phyloP scores from a whole-genome alignment of 2,888 invertebrate genomes.

The Tromatobia lineatoria region DNA sequence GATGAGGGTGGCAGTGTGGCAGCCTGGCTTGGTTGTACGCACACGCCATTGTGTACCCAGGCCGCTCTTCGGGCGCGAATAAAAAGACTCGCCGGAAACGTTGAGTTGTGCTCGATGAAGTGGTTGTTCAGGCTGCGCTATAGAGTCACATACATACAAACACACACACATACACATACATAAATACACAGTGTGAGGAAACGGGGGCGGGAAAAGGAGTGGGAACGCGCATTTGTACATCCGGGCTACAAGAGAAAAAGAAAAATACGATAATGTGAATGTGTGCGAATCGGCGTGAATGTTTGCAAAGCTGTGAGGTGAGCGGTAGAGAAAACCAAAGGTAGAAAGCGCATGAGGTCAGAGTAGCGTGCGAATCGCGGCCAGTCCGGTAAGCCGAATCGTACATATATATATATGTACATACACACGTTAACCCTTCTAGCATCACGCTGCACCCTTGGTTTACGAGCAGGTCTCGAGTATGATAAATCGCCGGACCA shows the following conservation, averaged over 20 bases:
- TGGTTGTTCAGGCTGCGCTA: constrained; percentile 55
- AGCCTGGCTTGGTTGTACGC: constrained; percentile 46
- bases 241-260: constrained; percentile 16
- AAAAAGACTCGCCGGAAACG: constrained; percentile 65
- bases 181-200: neutral
- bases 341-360: constrained; percentile 36
- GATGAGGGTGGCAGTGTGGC: constrained; percentile 38
- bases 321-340: constrained; percentile 24
- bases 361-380: constrained; percentile 56
- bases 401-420: constrained; percentile 21
- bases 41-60: constrained; percentile 62
- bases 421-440: no score
- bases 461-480: constrained; percentile 65
- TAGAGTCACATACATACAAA: neutral
- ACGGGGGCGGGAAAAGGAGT: neutral
- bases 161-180: no score
- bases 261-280: constrained; percentile 44
- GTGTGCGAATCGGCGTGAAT: constrained; percentile 50
- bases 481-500: constrained; percentile 80
- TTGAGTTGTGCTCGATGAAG: constrained; percentile 61
- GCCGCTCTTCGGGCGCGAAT: constrained; percentile 57
- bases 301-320: constrained; percentile 41
- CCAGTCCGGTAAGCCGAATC: constrained; percentile 17
- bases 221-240: neutral
- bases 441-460: constrained; percentile 31